Base-by-base conservation (phyloP, 2,797 vertebrate genomes). In the Lemur catta region DNA sequence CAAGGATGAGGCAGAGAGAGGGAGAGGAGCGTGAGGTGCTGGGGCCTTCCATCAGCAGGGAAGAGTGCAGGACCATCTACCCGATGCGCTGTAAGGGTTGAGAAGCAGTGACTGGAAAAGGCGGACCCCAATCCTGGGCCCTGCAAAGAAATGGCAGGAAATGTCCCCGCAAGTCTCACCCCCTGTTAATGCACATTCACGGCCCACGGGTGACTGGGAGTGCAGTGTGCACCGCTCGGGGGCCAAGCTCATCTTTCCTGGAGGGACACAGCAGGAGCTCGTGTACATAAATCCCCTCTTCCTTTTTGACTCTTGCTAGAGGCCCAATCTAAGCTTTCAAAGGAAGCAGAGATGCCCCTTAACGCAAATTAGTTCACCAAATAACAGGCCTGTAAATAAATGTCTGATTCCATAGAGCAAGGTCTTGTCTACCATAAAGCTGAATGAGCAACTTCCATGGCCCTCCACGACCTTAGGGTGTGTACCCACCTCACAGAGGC, bases 151-250 rank as follows among this genome's bases (percentile, higher is more conserved):
- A 76, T 2, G 35, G 30, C 35, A 63, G 33, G 55, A 91, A 46
- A 8, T 14, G 38, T 30, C 12, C 65, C 52, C 20, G 28, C 26
- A 5, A 33, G 41, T 50, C 71, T 35, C 48, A 17, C 18, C 11
- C 14, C 35, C 84, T 18, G 15, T 30, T 80, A 24, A 81, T 20
- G 24, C 7, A 18, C 28, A 41, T 30, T 74, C 81, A 75, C 35
- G 78, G 12, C 8, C 14, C 33, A 35, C 7, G 10, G 14, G 46
- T 71, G 20, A 76, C 69, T n/a, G 46, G 92, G 14, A 30, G 24
- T 0, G 38, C 8, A 41, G 3, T 0, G 2, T 4, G 35, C n/a
- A 38, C 20, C 38, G 20, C 0, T 35, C 43, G 38, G 26, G 12
- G 50, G 20, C 22, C 59, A 86, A 55, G 80, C 7, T 33, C 30